Percentiles rank a stretch among this genome's conserved stretches.
Conservation (phyloP, 2,888 invertebrate genomes). For the Eucera pruinosa region DNA sequence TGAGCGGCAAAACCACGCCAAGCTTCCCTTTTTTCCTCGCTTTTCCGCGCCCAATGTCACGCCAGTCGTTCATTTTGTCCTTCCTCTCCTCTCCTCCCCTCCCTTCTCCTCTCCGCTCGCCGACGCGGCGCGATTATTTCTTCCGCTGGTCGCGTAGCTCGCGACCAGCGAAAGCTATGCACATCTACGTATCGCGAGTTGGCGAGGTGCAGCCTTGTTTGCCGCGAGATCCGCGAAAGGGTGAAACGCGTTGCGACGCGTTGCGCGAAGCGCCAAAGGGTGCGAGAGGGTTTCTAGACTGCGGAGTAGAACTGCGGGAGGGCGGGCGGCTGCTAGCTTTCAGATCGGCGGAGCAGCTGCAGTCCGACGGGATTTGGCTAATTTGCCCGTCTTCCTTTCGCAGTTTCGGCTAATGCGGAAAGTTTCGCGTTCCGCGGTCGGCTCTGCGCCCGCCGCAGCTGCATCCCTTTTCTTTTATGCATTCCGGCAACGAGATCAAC, state of each 20-base stretch:
- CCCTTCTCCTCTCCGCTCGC: no score
- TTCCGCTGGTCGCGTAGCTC: no score
- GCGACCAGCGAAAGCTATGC: no score
- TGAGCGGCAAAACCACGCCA: conserved; percentile 10
- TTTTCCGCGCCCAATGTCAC: background rate
- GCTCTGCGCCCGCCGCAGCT: conserved; percentile 3
- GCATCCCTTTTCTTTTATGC: conserved; percentile 25
- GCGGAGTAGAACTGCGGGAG: no score
- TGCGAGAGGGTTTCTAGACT: no score
- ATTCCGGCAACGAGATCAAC: background rate
- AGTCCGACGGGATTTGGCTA: conserved; percentile 21
- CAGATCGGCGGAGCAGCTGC: background rate
- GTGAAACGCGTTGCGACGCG: no score
- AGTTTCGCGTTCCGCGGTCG: conserved; percentile 21
- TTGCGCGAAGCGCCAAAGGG: no score
- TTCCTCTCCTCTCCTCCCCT: background rate
- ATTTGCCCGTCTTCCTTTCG: conserved; percentile 28
- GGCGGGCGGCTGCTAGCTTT: conserved; percentile 3
- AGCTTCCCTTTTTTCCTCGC: background rate
- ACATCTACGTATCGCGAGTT: background rate
- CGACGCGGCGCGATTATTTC: no score
- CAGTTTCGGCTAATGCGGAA: conserved; percentile 23
- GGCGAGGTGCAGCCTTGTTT: background rate
- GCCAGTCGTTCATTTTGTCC: conserved; percentile 31
- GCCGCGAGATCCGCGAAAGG: background rate